Percentiles rank a stretch among this genome's conserved stretches.
Conservation (phyloP, 2,888 invertebrate genomes). For the Hydroisotoma schaefferi region DNA sequence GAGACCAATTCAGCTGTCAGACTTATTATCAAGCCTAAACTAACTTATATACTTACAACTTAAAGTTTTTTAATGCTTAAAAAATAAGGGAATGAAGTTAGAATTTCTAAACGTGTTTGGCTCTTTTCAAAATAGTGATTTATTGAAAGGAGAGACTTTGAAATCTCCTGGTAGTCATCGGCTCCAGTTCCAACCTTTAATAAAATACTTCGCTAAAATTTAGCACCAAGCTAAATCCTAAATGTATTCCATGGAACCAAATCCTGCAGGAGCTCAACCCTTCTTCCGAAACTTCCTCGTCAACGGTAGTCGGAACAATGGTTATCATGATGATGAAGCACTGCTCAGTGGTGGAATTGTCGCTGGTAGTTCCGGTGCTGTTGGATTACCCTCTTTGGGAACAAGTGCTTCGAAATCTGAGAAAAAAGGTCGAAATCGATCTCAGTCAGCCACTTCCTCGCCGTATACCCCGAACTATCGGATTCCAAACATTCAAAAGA, state of each 20-base stretch:
- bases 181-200: too few relatives aligned
- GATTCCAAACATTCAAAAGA: slow-evolving; percentile 16
- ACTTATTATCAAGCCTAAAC: too few relatives aligned
- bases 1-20: too few relatives aligned
- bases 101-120: too few relatives aligned
- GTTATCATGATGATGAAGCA: slow-evolving; percentile 42
- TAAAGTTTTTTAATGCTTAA: too few relatives aligned
- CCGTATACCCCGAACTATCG: slow-evolving; percentile 39
- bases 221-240: too few relatives aligned
- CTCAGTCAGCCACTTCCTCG: slow-evolving; percentile 42
- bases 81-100: too few relatives aligned
- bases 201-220: too few relatives aligned
- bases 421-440: slow-evolving; percentile 25
- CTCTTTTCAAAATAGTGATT: too few relatives aligned
- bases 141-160: too few relatives aligned
- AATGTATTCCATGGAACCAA: slow-evolving; percentile 35
- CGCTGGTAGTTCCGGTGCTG: slow-evolving; percentile 10
- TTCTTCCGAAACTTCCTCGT: slow-evolving; percentile 13
- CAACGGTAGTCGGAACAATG: slow-evolving; percentile 40
- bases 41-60: too few relatives aligned
- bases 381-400: slow-evolving; percentile 5
- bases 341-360: slow-evolving; percentile 23
- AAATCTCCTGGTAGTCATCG: too few relatives aligned
- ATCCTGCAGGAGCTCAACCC: slow-evolving; percentile 14
- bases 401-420: neutral